These are phyloP conservation scores for Panzeria rudis DNA, from an alignment of 2,888 invertebrate species.

Conservation along the genomic window DNA sequence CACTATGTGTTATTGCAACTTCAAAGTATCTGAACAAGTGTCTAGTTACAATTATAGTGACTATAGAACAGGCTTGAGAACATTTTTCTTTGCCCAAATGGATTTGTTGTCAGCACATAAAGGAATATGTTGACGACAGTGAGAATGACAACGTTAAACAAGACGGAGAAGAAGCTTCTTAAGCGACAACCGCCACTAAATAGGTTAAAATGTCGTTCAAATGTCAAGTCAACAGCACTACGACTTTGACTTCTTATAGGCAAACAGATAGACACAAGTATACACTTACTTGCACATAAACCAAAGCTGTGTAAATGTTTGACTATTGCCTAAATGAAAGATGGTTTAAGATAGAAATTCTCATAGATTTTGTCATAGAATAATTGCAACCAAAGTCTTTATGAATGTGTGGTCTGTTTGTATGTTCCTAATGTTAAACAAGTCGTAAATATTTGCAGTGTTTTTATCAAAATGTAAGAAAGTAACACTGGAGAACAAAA, in stretches of 20 bases:
- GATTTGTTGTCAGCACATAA: background rate
- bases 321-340: conserved; percentile 31
- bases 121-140: conserved; percentile 21
- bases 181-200: conserved; percentile 67
- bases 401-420: conserved; percentile 8
- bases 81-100: conserved; percentile 29
- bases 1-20: background rate
- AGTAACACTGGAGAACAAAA: no score
- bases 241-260: conserved; percentile 52
- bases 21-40: conserved; percentile 7
- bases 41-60: conserved; percentile 3
- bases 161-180: conserved; percentile 38
- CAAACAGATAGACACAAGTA: background rate
- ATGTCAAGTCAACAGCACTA: conserved; percentile 63
- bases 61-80: conserved; percentile 40
- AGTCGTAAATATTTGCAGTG: conserved; percentile 63
- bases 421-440: conserved; percentile 56
- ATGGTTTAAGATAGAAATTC: conserved; percentile 43
- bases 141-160: conserved; percentile 12
- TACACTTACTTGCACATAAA: background rate
- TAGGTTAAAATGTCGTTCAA: conserved; percentile 71
- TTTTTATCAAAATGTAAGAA: conserved; percentile 43
- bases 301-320: conserved; percentile 30
- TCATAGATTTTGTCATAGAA: conserved; percentile 46
- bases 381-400: conserved; percentile 43